A percentile compares a stretch with the other conserved stretches of the same genome.
Conservation (phyloP, 2,888 invertebrate genomes). For the Ochlodes sylvanus region DNA sequence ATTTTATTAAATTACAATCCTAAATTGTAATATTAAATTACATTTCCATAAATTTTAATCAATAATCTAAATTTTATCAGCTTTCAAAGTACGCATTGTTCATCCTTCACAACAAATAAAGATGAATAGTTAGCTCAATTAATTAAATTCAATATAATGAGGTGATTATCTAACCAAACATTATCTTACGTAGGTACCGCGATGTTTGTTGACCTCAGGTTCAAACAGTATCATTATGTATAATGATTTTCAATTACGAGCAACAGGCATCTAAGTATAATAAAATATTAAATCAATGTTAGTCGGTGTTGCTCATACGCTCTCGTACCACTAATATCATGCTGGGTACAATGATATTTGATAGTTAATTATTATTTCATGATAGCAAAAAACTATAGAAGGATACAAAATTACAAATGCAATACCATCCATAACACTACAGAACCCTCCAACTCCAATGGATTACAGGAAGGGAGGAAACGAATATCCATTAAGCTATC, state of each 20-base stretch:
- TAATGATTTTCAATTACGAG: neutral
- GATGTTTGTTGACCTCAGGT: neutral
- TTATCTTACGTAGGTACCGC: neutral
- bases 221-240: slow-evolving; percentile 1
- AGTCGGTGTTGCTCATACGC: neutral
- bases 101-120: neutral
- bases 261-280: neutral
- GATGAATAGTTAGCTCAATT: slow-evolving; percentile 1
- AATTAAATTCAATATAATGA: slow-evolving; percentile 11
- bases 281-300: neutral
- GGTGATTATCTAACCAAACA: slow-evolving; percentile 9
- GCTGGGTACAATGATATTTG: too few species aligned
- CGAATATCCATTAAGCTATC: too few species aligned
- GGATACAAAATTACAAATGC: too few species aligned
- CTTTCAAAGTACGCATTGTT: neutral
- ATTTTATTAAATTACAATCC: too few species aligned
- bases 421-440: too few species aligned
- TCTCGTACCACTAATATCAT: neutral
- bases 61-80: too few species aligned
- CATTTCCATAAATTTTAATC: too few species aligned
- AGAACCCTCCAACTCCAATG: too few species aligned
- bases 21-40: too few species aligned
- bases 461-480: too few species aligned
- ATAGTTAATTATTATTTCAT: too few species aligned
- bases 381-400: too few species aligned